These are phyloP conservation scores for Montipora capitata DNA, from an alignment of 92 coral and sea anemone species.

Conservation along the genomic window DNA sequence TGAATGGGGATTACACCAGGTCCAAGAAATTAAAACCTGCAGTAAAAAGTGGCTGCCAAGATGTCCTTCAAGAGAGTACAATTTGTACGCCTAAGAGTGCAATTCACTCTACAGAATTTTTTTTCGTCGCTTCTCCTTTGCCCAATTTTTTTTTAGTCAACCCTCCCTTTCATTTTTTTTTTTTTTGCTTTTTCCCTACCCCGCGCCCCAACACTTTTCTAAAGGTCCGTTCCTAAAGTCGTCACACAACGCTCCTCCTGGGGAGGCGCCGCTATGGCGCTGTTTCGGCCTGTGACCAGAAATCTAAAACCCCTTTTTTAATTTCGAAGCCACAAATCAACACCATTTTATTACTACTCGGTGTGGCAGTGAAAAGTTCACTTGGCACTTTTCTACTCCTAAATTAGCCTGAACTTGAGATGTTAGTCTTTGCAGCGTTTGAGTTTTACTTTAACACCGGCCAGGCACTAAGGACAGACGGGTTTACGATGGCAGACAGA, in stretches of 20 bases:
- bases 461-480: too few relatives aligned
- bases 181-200: too few relatives aligned
- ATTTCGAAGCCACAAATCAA: too few relatives aligned
- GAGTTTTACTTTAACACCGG: too few relatives aligned
- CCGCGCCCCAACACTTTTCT: neutral
- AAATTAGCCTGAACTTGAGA: constrained; percentile 6
- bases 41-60: constrained; percentile 3
- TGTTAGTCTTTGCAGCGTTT: neutral
- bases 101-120: neutral
- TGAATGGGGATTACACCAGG: too few relatives aligned
- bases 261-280: constrained; percentile 10
- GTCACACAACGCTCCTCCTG: constrained; percentile 3
- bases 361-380: constrained; percentile 3
- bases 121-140: too few relatives aligned
- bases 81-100: neutral
- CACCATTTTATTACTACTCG: constrained; percentile 4
- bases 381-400: constrained; percentile 18
- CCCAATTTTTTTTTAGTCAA: too few relatives aligned
- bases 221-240: neutral
- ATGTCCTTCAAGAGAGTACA: neutral
- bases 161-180: too few relatives aligned
- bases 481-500: too few relatives aligned
- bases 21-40: neutral
- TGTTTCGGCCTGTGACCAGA: constrained; percentile 5
- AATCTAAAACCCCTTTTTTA: neutral